These are phyloP conservation scores for Macrobrachium rosenbergii DNA, from an alignment of 1,140 invertebrate species.

Conservation along the genomic window DNA sequence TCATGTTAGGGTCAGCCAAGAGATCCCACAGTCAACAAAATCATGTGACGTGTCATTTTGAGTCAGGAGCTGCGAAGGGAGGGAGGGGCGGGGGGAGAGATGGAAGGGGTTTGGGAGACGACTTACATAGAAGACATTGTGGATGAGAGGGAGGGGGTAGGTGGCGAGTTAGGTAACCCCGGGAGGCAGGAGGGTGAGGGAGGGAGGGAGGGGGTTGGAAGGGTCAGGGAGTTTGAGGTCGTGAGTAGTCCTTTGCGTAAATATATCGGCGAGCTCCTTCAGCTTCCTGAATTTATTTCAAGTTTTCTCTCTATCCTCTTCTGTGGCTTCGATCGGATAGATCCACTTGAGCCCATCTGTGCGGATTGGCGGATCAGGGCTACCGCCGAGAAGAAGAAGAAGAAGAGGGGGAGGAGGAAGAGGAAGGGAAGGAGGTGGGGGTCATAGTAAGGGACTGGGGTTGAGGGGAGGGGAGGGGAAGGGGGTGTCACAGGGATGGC, in stretches of 20 bases:
- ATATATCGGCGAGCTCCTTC: conserved; percentile 40
- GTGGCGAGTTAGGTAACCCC: neutral
- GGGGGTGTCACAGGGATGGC: too few species aligned
- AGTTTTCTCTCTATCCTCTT: conserved; percentile 46
- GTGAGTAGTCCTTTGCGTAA: conserved; percentile 25
- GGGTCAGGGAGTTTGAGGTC: neutral
- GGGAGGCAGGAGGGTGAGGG: neutral
- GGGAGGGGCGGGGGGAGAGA: neutral
- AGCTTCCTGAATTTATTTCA: conserved; percentile 44
- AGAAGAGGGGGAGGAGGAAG: neutral
- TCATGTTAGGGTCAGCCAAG: too few species aligned
- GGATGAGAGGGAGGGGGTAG: neutral
- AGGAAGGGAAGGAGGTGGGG: neutral
- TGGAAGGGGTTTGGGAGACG: neutral
- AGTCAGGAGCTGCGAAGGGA: too few species aligned
- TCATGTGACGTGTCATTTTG: too few species aligned
- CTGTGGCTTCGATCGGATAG: conserved; percentile 25
- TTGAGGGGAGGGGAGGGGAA: neutral
- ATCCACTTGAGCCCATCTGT: conserved; percentile 53
- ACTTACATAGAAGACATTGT: too few species aligned
- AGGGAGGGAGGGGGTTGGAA: neutral
- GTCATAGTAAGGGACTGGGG: neutral
- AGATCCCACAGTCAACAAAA: too few species aligned
- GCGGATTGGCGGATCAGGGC: conserved; percentile 40
- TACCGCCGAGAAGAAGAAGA: neutral